These are phyloP conservation scores for Pandion haliaetus DNA, from an alignment of 2,113 vertebrate species.

Conservation along the genomic window DNA sequence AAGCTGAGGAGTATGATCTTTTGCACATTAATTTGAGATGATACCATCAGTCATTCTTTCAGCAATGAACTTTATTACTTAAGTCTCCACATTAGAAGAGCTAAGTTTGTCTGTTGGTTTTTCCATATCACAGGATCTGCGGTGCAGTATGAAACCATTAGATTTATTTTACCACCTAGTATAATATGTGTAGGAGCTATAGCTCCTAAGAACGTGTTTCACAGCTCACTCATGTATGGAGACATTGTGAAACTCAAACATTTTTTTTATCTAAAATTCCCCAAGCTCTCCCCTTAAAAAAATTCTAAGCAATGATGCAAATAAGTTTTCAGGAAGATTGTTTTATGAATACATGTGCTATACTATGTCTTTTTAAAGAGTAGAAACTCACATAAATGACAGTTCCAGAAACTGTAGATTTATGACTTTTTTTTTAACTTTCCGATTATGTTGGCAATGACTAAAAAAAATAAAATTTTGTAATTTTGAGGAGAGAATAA, in stretches of 20 bases:
- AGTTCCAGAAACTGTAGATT: slow-evolving; percentile 82
- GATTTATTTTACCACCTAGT: neutral
- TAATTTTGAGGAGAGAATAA: slow-evolving; percentile 86
- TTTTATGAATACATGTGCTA: slow-evolving; percentile 68
- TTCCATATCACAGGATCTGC: neutral
- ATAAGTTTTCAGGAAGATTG: slow-evolving; percentile 71
- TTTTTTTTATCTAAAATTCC: slow-evolving; percentile 72
- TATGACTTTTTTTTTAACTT: slow-evolving; percentile 82
- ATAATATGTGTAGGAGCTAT: neutral
- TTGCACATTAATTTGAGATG: slow-evolving; percentile 13
- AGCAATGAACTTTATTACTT: neutral
- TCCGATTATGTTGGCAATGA: slow-evolving; percentile 81
- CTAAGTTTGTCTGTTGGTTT: neutral
- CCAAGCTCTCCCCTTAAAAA: slow-evolving; percentile 52
- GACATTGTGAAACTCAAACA: slow-evolving; percentile 55
- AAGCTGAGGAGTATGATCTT: neutral
- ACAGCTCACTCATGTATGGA: slow-evolving; percentile 36
- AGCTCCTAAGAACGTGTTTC: neutral
- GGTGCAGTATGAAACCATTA: neutral
- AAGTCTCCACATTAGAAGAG: neutral
- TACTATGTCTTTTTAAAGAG: slow-evolving; percentile 73
- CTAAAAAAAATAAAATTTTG: slow-evolving; percentile 85
- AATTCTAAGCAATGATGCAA: slow-evolving; percentile 47
- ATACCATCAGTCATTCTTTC: neutral
- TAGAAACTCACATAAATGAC: slow-evolving; percentile 76